Conservation (phyloP, 2,888 invertebrate species). For the Phasia obesa region DNA sequence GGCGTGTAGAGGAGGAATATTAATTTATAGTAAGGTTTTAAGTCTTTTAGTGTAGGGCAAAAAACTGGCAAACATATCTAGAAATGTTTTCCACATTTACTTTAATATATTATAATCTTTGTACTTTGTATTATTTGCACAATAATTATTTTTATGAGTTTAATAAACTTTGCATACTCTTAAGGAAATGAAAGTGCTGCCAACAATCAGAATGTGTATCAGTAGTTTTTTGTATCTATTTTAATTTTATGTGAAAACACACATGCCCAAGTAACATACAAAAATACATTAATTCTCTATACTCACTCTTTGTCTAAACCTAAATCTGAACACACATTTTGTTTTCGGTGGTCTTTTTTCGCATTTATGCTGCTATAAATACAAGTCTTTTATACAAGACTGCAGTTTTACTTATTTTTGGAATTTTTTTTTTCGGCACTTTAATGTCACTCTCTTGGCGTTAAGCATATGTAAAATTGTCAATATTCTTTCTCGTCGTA, state of each 20-base stretch:
- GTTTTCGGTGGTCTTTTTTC: too few relatives aligned
- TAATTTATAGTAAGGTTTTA: too few relatives aligned
- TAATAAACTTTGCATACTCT: slow-evolving; percentile 54
- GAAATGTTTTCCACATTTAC: background rate
- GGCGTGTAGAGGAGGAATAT: too few relatives aligned
- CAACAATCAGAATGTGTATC: slow-evolving; percentile 26
- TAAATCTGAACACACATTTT: slow-evolving; percentile 34
- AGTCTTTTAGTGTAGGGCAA: background rate
- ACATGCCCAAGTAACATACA: slow-evolving; percentile 43
- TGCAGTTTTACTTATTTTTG: background rate
- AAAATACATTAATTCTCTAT: background rate
- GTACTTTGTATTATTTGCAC: background rate
- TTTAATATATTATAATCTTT: slow-evolving; percentile 6
- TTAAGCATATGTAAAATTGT: background rate
- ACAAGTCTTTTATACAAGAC: too few relatives aligned
- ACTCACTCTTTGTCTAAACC: slow-evolving; percentile 10
- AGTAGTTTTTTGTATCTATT: slow-evolving; percentile 14
- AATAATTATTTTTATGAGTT: slow-evolving; percentile 57
- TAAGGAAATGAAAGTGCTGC: slow-evolving; percentile 40
- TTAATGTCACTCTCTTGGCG: slow-evolving; percentile 16
- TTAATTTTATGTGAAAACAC: slow-evolving; percentile 48
- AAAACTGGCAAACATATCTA: background rate
- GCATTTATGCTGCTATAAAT: too few relatives aligned
- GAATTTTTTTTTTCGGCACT: slow-evolving; percentile 32
- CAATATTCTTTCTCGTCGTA: too few relatives aligned